Conservation (phyloP, 2,888 invertebrate genomes). For the Lasioglossum vierecki region DNA sequence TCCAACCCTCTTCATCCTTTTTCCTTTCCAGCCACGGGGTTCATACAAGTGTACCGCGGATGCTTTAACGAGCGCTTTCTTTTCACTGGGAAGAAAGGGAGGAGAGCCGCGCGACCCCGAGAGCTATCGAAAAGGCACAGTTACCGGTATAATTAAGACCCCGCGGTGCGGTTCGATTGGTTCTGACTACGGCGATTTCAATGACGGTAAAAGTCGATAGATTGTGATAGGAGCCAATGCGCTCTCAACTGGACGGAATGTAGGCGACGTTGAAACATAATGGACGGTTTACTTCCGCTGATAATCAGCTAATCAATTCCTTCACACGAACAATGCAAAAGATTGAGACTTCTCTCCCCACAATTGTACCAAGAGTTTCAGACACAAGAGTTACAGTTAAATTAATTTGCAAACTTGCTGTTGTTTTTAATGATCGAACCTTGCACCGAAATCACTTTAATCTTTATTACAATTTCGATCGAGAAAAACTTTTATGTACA, state of each 20-base stretch:
- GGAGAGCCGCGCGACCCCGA: slow-evolving; percentile 20
- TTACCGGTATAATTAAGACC: slow-evolving; percentile 47
- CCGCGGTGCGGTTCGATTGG: slow-evolving; percentile 4
- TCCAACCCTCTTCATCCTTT: background rate
- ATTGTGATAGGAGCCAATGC: background rate
- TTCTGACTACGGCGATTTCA: slow-evolving; percentile 5
- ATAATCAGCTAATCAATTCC: background rate
- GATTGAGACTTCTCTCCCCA: background rate
- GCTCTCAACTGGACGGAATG: background rate
- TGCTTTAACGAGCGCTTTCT: slow-evolving; percentile 58
- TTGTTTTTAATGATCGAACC: too few relatives aligned
- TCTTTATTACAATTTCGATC: too few relatives aligned
- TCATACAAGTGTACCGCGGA: slow-evolving; percentile 33
- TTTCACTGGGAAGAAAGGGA: slow-evolving; percentile 19
- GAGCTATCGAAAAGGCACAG: slow-evolving; percentile 36
- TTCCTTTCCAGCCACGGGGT: slow-evolving; percentile 36
- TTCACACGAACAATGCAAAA: background rate
- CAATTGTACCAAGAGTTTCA: too few relatives aligned
- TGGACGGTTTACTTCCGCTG: background rate
- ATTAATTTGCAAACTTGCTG: too few relatives aligned
- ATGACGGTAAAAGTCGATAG: background rate
- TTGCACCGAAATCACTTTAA: too few relatives aligned
- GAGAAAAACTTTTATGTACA: too few relatives aligned
- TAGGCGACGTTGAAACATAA: background rate
- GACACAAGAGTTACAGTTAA: too few relatives aligned